Percentiles rank a stretch among this genome's conserved stretches.
phyloP scores from a whole-genome alignment of 2,113 vertebrate genomes.

The Thunnus thynnus region DNA sequence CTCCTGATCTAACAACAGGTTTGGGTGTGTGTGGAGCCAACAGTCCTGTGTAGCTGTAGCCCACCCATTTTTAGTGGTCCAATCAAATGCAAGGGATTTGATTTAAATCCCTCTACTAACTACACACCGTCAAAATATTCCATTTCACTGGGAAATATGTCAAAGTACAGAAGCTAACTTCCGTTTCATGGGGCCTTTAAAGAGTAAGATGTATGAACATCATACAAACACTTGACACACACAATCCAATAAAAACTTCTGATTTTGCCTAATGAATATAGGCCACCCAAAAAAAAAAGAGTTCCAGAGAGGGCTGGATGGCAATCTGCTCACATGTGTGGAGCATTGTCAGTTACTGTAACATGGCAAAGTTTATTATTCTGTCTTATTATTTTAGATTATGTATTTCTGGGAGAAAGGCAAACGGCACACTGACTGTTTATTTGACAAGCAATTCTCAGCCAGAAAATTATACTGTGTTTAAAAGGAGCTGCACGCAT shows the following conservation, averaged over 20 bases:
- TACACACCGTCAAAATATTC: too few relatives aligned
- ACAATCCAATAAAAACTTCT: background rate
- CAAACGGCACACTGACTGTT: conserved; percentile 68
- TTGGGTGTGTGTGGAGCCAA: too few relatives aligned
- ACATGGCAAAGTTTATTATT: conserved; percentile 67
- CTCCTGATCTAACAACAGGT: too few relatives aligned
- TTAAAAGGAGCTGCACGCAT: conserved; percentile 64
- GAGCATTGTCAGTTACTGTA: conserved; percentile 45
- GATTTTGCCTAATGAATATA: background rate
- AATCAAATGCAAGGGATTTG: too few relatives aligned
- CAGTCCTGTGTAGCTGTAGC: too few relatives aligned
- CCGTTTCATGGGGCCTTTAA: background rate
- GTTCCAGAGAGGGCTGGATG: background rate
- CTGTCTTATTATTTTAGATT: conserved; percentile 64
- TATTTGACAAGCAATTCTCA: conserved; percentile 78
- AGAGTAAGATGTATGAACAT: conserved; percentile 2
- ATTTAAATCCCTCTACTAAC: too few relatives aligned
- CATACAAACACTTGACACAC: background rate
- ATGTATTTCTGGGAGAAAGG: conserved; percentile 74
- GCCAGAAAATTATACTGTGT: conserved; percentile 72
- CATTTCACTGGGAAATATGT: too few relatives aligned
- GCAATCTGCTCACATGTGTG: conserved; percentile 13
- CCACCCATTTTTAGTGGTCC: too few relatives aligned
- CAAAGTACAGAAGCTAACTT: too few relatives aligned
- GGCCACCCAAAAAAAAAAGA: background rate